Conservation (phyloP, 1,140 invertebrate species). For the Nasonia vitripennis region DNA sequence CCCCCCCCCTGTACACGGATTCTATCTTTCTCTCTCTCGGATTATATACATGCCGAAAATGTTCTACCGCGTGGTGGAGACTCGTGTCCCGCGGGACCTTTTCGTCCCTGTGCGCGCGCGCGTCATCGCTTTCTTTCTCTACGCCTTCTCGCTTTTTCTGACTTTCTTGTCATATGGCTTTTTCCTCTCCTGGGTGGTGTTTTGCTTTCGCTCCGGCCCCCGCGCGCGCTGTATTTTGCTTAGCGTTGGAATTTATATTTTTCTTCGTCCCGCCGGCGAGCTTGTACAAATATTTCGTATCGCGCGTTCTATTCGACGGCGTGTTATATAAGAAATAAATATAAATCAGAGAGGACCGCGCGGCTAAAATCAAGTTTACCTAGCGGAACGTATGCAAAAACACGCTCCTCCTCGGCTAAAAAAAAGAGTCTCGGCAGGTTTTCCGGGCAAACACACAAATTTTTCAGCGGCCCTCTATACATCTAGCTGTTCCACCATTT, state of each 20-base stretch:
- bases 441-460: not conserved
- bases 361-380: too few species aligned
- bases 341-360: too few species aligned
- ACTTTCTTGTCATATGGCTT: slow-evolving; percentile 1
- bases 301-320: too few species aligned
- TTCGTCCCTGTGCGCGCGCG: not conserved
- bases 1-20: too few species aligned
- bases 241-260: not conserved
- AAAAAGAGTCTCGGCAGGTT: not conserved
- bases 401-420: not conserved
- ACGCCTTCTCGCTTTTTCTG: not conserved
- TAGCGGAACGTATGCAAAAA: not conserved
- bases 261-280: not conserved
- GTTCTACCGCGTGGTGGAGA: not conserved
- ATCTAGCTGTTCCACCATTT: slow-evolving; percentile 14
- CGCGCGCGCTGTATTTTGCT: not conserved
- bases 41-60: not conserved
- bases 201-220: too few species aligned
- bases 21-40: too few species aligned
- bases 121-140: not conserved
- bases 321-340: not conserved
- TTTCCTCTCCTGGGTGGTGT: not conserved
- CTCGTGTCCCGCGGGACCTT: not conserved
- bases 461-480: not conserved
- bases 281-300: not conserved